These are phyloP conservation scores for Xanthorhoe spadicearia DNA, from an alignment of 2,888 invertebrate genomes.

Conservation along the genomic window DNA sequence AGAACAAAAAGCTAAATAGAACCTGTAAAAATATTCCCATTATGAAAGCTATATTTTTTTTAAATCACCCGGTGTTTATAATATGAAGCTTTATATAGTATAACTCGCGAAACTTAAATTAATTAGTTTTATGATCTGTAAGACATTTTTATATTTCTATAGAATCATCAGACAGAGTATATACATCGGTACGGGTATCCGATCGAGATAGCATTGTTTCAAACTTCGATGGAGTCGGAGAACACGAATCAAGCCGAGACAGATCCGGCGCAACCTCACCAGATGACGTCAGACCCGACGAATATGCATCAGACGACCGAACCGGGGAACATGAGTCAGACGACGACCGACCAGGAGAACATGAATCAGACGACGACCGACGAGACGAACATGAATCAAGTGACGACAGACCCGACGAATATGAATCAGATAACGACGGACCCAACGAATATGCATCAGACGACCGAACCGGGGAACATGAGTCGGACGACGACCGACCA, in stretches of 20 bases:
- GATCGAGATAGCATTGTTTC: not conserved
- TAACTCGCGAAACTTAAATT: not conserved
- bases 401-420: not conserved
- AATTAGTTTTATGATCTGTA: conserved; percentile 25
- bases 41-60: not conserved
- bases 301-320: not conserved
- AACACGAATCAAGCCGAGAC: not conserved
- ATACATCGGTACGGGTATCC: not conserved
- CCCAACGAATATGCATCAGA: not conserved
- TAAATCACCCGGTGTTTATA: not conserved
- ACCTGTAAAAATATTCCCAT: not conserved
- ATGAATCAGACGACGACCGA: not conserved
- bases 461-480: not conserved
- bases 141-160: conserved; percentile 4
- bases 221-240: not conserved
- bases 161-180: not conserved
- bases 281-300: not conserved
- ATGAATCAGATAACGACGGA: conserved; percentile 3
- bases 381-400: not conserved
- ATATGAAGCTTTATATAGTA: not conserved
- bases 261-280: not conserved
- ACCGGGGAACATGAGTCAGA: not conserved
- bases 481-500: not conserved
- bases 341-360: not conserved
- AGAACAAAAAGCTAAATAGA: conserved; percentile 22